These are phyloP conservation scores for Thymelicus lineola DNA, from an alignment of 2,888 invertebrate species.

Conservation along the genomic window DNA sequence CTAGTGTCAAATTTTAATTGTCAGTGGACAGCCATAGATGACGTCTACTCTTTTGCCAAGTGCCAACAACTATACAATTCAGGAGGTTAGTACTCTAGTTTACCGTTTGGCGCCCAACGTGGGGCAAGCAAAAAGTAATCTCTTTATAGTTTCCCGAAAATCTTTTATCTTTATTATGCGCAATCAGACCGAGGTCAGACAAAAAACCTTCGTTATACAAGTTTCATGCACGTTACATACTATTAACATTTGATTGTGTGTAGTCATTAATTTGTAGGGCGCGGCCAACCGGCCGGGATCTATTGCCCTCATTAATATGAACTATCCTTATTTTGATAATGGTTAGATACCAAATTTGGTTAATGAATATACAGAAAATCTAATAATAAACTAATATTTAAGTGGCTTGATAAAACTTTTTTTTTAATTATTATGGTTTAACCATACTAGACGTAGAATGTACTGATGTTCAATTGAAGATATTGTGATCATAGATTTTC, in stretches of 20 bases:
- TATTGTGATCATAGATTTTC: too few species aligned
- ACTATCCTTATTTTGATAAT: constrained; percentile 41
- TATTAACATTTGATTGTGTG: constrained; percentile 30
- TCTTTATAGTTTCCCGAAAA: constrained; percentile 23
- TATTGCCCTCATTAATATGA: constrained; percentile 43
- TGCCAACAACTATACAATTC: not conserved
- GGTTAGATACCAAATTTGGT: not conserved
- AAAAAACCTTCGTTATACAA: constrained; percentile 24
- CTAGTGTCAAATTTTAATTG: too few species aligned
- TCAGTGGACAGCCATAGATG: not conserved
- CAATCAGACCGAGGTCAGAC: constrained; percentile 16
- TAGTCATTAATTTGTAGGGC: constrained; percentile 25
- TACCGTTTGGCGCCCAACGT: constrained; percentile 22
- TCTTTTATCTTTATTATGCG: constrained; percentile 5
- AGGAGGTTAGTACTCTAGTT: not conserved
- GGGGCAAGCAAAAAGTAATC: constrained; percentile 9
- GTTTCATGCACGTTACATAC: constrained; percentile 20
- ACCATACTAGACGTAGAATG: too few species aligned
- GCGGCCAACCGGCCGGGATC: constrained; percentile 40
- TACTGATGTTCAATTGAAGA: too few species aligned
- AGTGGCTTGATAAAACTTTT: too few species aligned
- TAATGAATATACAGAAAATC: too few species aligned
- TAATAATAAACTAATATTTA: too few species aligned
- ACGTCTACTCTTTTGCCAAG: not conserved
- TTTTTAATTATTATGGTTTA: too few species aligned